phyloP scores from a whole-genome alignment of 2,888 invertebrate genomes.

The Cistogaster globosa region DNA sequence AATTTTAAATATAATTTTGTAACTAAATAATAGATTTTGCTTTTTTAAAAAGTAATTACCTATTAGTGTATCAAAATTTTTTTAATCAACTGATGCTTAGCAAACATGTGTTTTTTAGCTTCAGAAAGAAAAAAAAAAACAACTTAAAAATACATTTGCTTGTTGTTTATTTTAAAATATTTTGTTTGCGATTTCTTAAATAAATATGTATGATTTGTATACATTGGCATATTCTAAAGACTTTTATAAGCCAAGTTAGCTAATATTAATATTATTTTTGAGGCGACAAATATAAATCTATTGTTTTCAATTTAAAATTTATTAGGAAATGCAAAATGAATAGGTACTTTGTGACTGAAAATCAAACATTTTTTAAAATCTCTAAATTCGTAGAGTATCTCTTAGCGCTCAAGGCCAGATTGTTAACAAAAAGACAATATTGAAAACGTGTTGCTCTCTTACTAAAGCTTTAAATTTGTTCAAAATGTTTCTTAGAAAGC shows the following conservation, averaged over 20 bases:
- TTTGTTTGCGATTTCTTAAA: constrained; percentile 19
- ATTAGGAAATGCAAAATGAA: background rate
- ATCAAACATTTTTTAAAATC: no score
- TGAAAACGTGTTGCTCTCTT: no score
- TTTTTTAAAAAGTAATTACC: constrained; percentile 12
- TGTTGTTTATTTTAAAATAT: background rate
- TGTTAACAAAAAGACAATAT: no score
- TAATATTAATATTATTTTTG: background rate
- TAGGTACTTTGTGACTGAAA: no score
- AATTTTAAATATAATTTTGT: constrained; percentile 2
- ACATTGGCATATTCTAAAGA: background rate
- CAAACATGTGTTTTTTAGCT: background rate
- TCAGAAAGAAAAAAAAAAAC: background rate
- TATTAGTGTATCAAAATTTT: no score
- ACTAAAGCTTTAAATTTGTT: no score
- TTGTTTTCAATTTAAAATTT: background rate
- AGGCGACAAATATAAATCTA: background rate
- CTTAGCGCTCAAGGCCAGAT: no score
- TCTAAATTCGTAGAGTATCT: no score
- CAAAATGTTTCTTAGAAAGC: no score
- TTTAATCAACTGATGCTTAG: background rate
- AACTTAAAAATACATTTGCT: background rate
- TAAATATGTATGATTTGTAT: constrained; percentile 8
- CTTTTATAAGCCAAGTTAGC: background rate
- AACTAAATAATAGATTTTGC: constrained; percentile 8